Evolutionary conservation across 2,888 invertebrate genomes (phyloP), one percentile per base, ranked within the genome.

Genomic region (Amphipyra tragopoginis): DNA sequence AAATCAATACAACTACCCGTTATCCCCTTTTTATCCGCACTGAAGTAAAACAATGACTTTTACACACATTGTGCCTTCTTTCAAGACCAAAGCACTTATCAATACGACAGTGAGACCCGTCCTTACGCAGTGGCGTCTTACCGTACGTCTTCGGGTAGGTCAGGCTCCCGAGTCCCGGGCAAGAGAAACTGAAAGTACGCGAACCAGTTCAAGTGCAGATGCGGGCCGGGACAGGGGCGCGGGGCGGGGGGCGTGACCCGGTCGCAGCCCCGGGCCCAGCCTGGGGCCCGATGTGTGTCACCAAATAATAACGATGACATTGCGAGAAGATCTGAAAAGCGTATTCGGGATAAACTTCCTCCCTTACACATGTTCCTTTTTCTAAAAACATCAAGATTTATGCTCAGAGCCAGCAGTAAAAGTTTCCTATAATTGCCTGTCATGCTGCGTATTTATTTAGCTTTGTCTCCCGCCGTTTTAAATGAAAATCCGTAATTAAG

Each of bases 131-230:
- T 51, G 39, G 44, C 51, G 58, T 64, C 64, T 74, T 65, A 65
- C 58, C 52, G 55, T 65, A 64, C 51, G 34, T 75, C 85, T 89
- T 91, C 82, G 89, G 90, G 90, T 90, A 91, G 90, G 90, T 91
- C 90, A 90, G 86, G 88, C 83, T 77, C 70, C 65, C 59, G 72
- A 63, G 73, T 86, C 86, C 87, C 86, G 87, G 85, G 81, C 81
- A 80, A 80, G 80, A 81, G 90, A 91, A 92, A 91, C 84, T 67
- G 91, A 91, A 90, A 91, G 91, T 91, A 83, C 82, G 82, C 82
- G 80, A 87, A 88, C 88, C 88, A 86, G 90, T 92, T 92, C 92
- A 91, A 92, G 91, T 86, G 89, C 92, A 90, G 65, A 81, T 72
- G 67, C 70, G 75, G 63, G 67, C 53, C 43, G 72, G 77, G 72